phyloP scores from a whole-genome alignment of 2,113 vertebrate genomes.

The Ophthalmolycus amberensis region DNA sequence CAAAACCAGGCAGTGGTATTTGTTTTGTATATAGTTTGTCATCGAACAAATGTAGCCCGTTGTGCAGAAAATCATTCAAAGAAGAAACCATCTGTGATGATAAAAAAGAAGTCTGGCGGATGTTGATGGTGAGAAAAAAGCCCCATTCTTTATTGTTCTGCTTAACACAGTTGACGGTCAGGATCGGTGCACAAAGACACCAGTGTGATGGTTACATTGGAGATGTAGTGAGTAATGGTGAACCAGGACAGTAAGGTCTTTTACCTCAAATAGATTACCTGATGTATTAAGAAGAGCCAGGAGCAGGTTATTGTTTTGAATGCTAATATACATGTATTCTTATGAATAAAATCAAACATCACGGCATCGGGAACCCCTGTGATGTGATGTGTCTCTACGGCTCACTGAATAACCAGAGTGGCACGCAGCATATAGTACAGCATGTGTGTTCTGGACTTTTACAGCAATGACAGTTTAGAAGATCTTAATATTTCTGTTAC shows the following conservation, averaged over 20 bases:
- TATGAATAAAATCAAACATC: constrained; percentile 52
- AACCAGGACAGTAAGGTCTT: constrained; percentile 6
- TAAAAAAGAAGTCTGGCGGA: constrained; percentile 5
- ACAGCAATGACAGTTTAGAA: not conserved
- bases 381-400: constrained; percentile 33
- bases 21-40: not conserved
- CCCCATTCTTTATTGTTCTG: constrained; percentile 28
- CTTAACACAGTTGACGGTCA: constrained; percentile 12
- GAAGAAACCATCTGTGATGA: constrained; percentile 20
- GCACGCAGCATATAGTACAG: constrained; percentile 29
- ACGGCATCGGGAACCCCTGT: constrained; percentile 12
- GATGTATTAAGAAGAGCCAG: constrained; percentile 23
- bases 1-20: too few species aligned
- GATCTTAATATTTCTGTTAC: not conserved
- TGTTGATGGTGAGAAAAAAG: constrained; percentile 22
- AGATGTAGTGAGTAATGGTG: not conserved
- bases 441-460: constrained; percentile 32
- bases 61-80: constrained; percentile 26
- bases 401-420: constrained; percentile 33
- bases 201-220: not conserved
- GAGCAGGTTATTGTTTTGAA: constrained; percentile 37
- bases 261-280: constrained; percentile 31
- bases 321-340: constrained; percentile 54
- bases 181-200: constrained; percentile 6
- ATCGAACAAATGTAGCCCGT: not conserved